These are phyloP conservation scores for Cataglyphis livida DNA, from an alignment of 2,888 invertebrate species.

Conservation along the genomic window DNA sequence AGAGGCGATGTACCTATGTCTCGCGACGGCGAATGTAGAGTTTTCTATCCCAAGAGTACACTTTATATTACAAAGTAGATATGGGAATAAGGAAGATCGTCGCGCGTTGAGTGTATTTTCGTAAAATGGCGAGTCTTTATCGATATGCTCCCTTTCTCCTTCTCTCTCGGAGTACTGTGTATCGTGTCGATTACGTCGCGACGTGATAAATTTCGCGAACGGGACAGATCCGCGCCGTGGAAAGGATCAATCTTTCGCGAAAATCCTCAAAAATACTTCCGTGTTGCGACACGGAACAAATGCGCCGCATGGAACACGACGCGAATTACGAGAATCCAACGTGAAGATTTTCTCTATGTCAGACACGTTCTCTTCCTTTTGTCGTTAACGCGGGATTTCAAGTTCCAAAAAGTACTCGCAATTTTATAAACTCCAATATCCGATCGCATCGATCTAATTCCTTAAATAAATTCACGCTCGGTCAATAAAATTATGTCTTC, in stretches of 20 bases:
- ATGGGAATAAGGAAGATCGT: conserved; percentile 45
- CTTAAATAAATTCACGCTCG: neutral
- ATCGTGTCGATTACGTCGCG: conserved; percentile 36
- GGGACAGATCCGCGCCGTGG: conserved; percentile 7
- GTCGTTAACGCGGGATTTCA: neutral
- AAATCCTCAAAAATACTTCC: conserved; percentile 45
- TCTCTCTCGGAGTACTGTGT: conserved; percentile 18
- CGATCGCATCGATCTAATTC: neutral
- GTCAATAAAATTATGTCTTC: conserved; percentile 2
- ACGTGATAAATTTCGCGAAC: conserved; percentile 32
- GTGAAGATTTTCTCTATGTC: conserved; percentile 29
- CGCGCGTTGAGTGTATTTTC: conserved; percentile 52
- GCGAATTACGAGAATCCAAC: conserved; percentile 38
- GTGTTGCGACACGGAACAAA: conserved; percentile 36
- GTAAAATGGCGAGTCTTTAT: conserved; percentile 48
- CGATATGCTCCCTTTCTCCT: conserved; percentile 20
- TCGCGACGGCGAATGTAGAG: conserved; percentile 43
- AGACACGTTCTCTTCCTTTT: conserved; percentile 17
- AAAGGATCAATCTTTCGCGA: conserved; percentile 45
- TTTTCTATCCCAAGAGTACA: conserved; percentile 44
- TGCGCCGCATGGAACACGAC: neutral
- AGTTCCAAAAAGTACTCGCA: conserved; percentile 10
- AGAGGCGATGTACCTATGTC: conserved; percentile 33
- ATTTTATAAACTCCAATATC: neutral
- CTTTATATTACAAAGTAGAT: conserved; percentile 45